A percentile compares a stretch with the other conserved stretches of the same genome.
Conservation (phyloP, 1,140 invertebrate genomes). For the Solen grandis region DNA sequence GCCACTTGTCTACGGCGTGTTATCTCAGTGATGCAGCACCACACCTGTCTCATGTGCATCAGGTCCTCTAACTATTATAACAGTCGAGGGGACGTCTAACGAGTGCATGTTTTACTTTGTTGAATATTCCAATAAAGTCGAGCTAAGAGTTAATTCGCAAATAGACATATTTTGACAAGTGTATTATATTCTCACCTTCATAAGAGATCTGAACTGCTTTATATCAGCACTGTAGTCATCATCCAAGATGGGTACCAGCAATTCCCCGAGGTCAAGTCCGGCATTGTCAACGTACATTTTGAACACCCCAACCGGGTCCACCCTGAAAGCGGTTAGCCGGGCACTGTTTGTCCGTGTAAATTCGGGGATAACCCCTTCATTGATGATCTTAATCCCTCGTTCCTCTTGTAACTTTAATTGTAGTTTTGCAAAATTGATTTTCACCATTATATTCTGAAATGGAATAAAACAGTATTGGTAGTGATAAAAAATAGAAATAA, state of each 20-base stretch:
- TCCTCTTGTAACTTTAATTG: slow-evolving; percentile 57
- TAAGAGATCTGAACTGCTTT: slow-evolving; percentile 57
- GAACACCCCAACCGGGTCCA: slow-evolving; percentile 62
- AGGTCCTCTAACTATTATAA: not conserved
- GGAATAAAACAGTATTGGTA: not conserved
- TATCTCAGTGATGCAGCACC: too few species aligned
- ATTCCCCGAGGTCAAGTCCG: slow-evolving; percentile 48
- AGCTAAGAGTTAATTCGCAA: not conserved
- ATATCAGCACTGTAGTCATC: slow-evolving; percentile 47
- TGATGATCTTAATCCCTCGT: slow-evolving; percentile 60
- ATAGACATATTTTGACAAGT: not conserved
- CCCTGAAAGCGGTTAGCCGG: slow-evolving; percentile 50
- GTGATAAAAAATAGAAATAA: slow-evolving; percentile 2
- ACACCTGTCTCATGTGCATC: not conserved
- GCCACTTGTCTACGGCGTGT: too few species aligned
- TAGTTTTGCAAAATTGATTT: slow-evolving; percentile 64
- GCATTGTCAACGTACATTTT: slow-evolving; percentile 48
- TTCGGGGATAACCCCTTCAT: slow-evolving; percentile 67
- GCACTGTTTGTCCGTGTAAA: slow-evolving; percentile 63
- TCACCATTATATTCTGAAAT: slow-evolving; percentile 68
- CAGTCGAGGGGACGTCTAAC: not conserved
- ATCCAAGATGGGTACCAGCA: slow-evolving; percentile 51
- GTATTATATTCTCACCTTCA: slow-evolving; percentile 52
- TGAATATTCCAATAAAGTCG: not conserved
- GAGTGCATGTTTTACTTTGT: not conserved